Percentiles rank a stretch among this genome's conserved stretches.
Evolutionary conservation across 2,888 invertebrate genomes (phyloP).

Genomic region (Dicyrtoma fusca): DNA sequence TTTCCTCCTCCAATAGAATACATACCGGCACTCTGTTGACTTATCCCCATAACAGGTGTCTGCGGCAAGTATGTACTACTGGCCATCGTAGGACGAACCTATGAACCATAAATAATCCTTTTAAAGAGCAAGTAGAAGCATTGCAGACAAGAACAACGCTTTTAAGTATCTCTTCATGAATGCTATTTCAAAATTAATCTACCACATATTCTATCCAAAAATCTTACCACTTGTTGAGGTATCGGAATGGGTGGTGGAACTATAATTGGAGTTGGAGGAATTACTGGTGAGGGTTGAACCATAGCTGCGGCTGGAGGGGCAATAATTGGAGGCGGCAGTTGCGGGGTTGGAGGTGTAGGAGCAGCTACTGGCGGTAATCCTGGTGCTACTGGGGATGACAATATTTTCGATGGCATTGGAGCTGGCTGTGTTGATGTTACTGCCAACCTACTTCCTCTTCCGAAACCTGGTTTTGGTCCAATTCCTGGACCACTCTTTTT

Average conservation of each 20-base stretch:
- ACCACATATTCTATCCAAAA: background rate
- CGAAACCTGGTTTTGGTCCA: slow-evolving; percentile 23
- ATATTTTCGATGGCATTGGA: slow-evolving; percentile 36
- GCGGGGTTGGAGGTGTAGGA: slow-evolving; percentile 11
- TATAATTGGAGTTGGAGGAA: slow-evolving; percentile 55
- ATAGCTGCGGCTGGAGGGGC: slow-evolving; percentile 30
- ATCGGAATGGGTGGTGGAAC: slow-evolving; percentile 65
- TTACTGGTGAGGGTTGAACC: slow-evolving; percentile 45
- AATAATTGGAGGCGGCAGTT: slow-evolving; percentile 37
- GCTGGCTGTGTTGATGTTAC: slow-evolving; percentile 49
- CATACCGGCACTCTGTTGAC: slow-evolving; percentile 45
- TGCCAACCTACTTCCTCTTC: slow-evolving; percentile 37
- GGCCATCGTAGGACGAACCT: slow-evolving; percentile 59
- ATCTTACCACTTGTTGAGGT: slow-evolving; percentile 65
- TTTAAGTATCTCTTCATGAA: background rate
- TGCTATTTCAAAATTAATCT: background rate
- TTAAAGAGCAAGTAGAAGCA: background rate
- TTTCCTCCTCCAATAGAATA: slow-evolving; percentile 53
- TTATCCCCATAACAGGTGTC: slow-evolving; percentile 46
- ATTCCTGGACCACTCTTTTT: slow-evolving; percentile 12
- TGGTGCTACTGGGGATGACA: slow-evolving; percentile 3
- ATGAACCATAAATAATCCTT: background rate
- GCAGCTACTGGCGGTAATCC: slow-evolving; percentile 13
- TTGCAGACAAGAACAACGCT: no score
- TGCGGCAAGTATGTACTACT: slow-evolving; percentile 60